Evolutionary conservation across 1,140 invertebrate species (phyloP), one percentile per base, ranked within the genome.

Genomic region (Lasaia peninsularis): DNA sequence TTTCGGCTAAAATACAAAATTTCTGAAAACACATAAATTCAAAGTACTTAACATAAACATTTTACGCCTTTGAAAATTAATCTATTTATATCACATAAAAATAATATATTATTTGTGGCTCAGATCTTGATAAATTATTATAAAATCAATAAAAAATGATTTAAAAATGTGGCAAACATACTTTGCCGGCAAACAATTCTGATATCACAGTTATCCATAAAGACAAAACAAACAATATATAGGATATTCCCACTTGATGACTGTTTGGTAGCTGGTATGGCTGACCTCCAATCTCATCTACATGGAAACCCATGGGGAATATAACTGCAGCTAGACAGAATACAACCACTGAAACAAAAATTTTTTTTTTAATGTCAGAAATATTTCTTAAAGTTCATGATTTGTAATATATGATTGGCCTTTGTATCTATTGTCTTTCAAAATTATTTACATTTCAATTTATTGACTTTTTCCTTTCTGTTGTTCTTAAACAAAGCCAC

Each of bases 201-300:
- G 97, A 98, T 67, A 98, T 95, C 3, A 98, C 97, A 44, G 97
- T 98, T 49, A 98, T 97, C 97, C 97, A 99, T 2, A 98, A 83
- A 28, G 97, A 96, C 35, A 98, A 89, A 24, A 98, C 96, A 91
- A 98, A 98, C 69, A 98, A 92, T 66, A 98, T 98, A 78, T 99
- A 98, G 0, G 97, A 98, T 58, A 98, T 96, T 70, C 97, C 97
- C 69, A 98, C 97, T 93, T 98, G 96, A 83, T 97, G 96, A 63
- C 96, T 98, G 85, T 97, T 98, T 2, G 97, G 98, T 28, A 99
- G 89, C 73, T 98, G 97, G 81, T 98, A 99, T 1, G 97, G 95
- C 81, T 98, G 96, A 2, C 97, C 97, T 52, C 97, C 97, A 70
- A 99, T 98, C 85, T 98, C 96, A 83, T 98, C 95, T 21, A 98